phyloP scores from a whole-genome alignment of 2,113 vertebrate species.

The Pterocles gutturalis region DNA sequence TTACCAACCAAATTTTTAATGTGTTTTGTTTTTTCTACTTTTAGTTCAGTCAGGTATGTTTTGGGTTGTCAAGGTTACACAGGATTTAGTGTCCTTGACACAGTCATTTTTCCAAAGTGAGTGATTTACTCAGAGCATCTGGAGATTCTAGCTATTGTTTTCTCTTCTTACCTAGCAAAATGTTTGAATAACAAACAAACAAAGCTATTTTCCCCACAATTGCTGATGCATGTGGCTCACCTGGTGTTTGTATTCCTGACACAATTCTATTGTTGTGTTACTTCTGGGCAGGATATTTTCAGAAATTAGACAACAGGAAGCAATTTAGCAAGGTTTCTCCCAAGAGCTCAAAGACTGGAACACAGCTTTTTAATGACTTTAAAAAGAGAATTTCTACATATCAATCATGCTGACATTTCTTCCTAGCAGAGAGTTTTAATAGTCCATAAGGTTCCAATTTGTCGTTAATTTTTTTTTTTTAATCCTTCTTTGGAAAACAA shows the following conservation, averaged over 20 bases:
- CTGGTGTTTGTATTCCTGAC: constrained; percentile 9
- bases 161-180: background rate
- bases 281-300: constrained; percentile 33
- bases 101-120: background rate
- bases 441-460: constrained; percentile 73
- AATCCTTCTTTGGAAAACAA: constrained; percentile 34
- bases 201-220: background rate
- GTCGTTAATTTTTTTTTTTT: background rate
- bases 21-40: background rate
- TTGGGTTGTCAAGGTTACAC: background rate
- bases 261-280: background rate
- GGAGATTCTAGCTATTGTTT: background rate
- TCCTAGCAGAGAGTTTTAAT: constrained; percentile 55
- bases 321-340: constrained; percentile 47
- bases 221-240: background rate
- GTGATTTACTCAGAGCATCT: background rate
- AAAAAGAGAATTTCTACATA: constrained; percentile 61
- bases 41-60: background rate
- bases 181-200: background rate
- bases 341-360: constrained; percentile 53
- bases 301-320: constrained; percentile 59
- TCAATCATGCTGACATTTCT: constrained; percentile 70
- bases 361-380: constrained; percentile 59
- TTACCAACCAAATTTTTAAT: background rate
- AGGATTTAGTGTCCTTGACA: background rate